A percentile compares a stretch with the other conserved stretches of the same genome.
These are phyloP conservation scores for Aldrovandia affinis DNA, from an alignment of 2,797 vertebrate species.

Conservation along the genomic window DNA sequence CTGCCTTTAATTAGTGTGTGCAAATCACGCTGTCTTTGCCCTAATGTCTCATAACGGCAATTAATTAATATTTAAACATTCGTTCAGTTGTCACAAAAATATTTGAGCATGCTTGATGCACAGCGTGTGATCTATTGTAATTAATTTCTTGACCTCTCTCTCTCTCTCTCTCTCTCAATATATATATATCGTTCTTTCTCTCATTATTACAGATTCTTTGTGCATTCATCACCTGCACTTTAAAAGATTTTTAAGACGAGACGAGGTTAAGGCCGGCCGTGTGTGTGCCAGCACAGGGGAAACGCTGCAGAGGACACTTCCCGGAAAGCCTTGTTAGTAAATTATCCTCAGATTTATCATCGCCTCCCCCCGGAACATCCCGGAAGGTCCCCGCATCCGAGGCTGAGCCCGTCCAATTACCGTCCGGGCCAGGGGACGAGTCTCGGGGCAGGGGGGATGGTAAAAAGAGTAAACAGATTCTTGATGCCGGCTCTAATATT, in stretches of 20 bases:
- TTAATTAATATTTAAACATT: constrained; percentile 31
- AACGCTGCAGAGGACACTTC: neutral
- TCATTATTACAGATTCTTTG: constrained; percentile 18
- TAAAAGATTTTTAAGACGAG: constrained; percentile 17
- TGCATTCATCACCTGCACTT: constrained; percentile 17
- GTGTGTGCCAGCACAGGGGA: neutral
- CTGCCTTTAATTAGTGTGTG: constrained; percentile 23
- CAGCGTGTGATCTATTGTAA: constrained; percentile 21
- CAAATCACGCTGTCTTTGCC: constrained; percentile 23
- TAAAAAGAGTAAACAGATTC: constrained; percentile 28
- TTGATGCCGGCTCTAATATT: constrained; percentile 77
- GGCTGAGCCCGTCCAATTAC: constrained; percentile 28
- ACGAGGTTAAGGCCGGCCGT: neutral
- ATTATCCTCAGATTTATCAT: constrained; percentile 29
- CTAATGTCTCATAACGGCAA: constrained; percentile 20
- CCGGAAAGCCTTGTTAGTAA: constrained; percentile 31
- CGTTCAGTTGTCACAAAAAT: constrained; percentile 30
- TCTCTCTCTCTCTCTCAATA: neutral
- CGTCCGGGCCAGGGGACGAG: constrained; percentile 8
- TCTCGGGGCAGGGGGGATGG: constrained; percentile 17
- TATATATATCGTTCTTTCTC: neutral
- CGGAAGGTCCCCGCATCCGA: neutral
- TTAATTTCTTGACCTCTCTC: neutral
- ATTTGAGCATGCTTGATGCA: constrained; percentile 26
- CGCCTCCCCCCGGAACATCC: neutral